phyloP scores from a whole-genome alignment of 1,140 invertebrate species.

The Asbolus verrucosus region DNA sequence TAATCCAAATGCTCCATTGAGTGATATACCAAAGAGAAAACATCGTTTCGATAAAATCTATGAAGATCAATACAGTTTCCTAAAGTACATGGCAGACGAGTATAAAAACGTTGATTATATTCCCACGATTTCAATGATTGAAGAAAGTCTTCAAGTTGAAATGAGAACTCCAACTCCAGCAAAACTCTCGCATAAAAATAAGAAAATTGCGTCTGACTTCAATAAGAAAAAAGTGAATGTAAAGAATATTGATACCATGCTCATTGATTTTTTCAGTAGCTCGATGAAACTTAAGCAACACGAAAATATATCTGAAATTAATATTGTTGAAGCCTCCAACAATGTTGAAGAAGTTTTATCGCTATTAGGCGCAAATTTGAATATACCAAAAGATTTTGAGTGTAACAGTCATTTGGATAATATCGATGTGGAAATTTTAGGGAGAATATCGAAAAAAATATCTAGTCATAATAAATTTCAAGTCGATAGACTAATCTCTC shows the following conservation, averaged over 20 bases:
- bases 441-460: constrained; percentile 16
- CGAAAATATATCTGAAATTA: constrained; percentile 4
- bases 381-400: constrained; percentile 49
- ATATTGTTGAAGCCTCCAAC: constrained; percentile 1
- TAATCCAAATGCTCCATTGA: constrained; percentile 60
- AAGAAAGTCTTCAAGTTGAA: constrained; percentile 40
- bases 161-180: neutral
- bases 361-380: constrained; percentile 46
- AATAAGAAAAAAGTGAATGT: neutral
- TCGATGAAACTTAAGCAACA: constrained; percentile 32
- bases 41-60: constrained; percentile 17
- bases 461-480: neutral
- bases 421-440: constrained; percentile 45
- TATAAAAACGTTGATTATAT: constrained; percentile 45
- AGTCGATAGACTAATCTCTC: constrained; percentile 46
- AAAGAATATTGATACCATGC: constrained; percentile 46
- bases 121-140: constrained; percentile 51
- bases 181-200: neutral
- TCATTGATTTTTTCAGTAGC: constrained; percentile 49
- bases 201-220: neutral
- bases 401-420: constrained; percentile 35
- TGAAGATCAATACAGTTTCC: constrained; percentile 28
- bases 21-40: constrained; percentile 60
- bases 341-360: constrained; percentile 38
- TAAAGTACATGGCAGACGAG: constrained; percentile 51